Evolutionary conservation across 2,888 invertebrate genomes (phyloP).

Genomic region (Pantelozetes paolii): DNA sequence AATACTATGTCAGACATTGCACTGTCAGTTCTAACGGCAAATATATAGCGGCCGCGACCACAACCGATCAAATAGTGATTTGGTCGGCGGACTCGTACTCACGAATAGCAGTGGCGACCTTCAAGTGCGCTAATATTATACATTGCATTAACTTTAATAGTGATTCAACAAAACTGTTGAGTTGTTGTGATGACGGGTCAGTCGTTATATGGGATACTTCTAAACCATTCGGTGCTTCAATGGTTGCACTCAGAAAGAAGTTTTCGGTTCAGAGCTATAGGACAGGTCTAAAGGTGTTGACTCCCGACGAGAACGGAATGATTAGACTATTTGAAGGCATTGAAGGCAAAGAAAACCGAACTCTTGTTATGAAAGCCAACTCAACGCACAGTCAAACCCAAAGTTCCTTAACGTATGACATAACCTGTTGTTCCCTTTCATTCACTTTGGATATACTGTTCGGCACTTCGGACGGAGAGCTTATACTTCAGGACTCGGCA

Average conservation of each 20-base stretch:
- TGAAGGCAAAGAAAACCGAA: constrained; percentile 26
- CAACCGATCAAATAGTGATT: constrained; percentile 42
- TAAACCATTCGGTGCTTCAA: constrained; percentile 37
- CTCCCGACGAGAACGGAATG: constrained; percentile 31
- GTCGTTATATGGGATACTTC: constrained; percentile 17
- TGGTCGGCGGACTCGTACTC: constrained; percentile 38
- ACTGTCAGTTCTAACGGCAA: background rate
- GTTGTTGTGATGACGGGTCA: constrained; percentile 18
- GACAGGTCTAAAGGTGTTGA: constrained; percentile 31
- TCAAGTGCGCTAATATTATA: constrained; percentile 43
- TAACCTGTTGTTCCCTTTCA: constrained; percentile 1
- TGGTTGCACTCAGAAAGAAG: constrained; percentile 42
- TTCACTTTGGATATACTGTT: background rate
- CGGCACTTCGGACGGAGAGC: constrained; percentile 10
- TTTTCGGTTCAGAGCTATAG: constrained; percentile 29
- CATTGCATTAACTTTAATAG: constrained; percentile 38
- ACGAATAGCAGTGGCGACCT: constrained; percentile 35
- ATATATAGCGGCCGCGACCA: constrained; percentile 45
- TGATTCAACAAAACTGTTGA: constrained; percentile 17
- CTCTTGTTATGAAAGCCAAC: background rate
- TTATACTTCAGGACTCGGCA: background rate
- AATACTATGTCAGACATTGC: background rate
- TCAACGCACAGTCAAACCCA: too few relatives aligned
- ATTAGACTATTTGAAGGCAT: constrained; percentile 35
- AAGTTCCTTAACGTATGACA: background rate